Evolutionary conservation across 1,140 invertebrate species (phyloP).

Genomic region (Drosophila repletoides): DNA sequence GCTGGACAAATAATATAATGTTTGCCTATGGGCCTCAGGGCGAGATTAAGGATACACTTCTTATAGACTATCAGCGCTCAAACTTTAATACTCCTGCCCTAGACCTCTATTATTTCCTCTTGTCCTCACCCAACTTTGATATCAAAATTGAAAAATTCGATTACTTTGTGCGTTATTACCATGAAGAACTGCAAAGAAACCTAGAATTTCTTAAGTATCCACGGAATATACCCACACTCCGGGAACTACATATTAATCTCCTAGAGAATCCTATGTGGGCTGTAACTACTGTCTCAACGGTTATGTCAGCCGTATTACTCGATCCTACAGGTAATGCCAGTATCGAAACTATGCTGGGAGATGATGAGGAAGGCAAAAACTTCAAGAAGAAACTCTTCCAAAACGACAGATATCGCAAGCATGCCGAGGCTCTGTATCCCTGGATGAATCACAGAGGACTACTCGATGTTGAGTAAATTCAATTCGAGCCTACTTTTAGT

Average conservation of each 20-base stretch:
- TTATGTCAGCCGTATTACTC: slow-evolving; percentile 45
- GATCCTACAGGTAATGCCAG: slow-evolving; percentile 46
- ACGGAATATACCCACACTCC: slow-evolving; percentile 32
- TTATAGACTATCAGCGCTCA: slow-evolving; percentile 77
- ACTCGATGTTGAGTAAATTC: slow-evolving; percentile 33
- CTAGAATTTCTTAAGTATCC: slow-evolving; percentile 53
- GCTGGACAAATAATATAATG: slow-evolving; percentile 73
- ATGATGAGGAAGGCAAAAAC: slow-evolving; percentile 12
- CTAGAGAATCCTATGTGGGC: slow-evolving; percentile 22
- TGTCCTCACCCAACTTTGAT: slow-evolving; percentile 44
- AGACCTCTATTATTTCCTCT: slow-evolving; percentile 61
- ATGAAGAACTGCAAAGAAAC: slow-evolving; percentile 31
- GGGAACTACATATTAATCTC: slow-evolving; percentile 34
- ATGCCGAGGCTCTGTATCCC: slow-evolving; percentile 40
- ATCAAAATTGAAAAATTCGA: slow-evolving; percentile 55
- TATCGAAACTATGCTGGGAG: slow-evolving; percentile 33
- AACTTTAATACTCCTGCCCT: slow-evolving; percentile 55
- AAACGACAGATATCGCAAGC: slow-evolving; percentile 44
- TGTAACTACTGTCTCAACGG: slow-evolving; percentile 4
- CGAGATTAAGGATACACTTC: slow-evolving; percentile 44
- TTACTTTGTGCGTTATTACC: slow-evolving; percentile 47
- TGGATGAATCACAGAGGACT: slow-evolving; percentile 48
- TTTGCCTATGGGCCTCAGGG: slow-evolving; percentile 58
- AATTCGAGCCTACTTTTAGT: neutral
- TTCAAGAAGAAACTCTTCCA: slow-evolving; percentile 44